Evolutionary conservation across 1,140 invertebrate genomes (phyloP).

Genomic region (Hylyphantes graminicola): DNA sequence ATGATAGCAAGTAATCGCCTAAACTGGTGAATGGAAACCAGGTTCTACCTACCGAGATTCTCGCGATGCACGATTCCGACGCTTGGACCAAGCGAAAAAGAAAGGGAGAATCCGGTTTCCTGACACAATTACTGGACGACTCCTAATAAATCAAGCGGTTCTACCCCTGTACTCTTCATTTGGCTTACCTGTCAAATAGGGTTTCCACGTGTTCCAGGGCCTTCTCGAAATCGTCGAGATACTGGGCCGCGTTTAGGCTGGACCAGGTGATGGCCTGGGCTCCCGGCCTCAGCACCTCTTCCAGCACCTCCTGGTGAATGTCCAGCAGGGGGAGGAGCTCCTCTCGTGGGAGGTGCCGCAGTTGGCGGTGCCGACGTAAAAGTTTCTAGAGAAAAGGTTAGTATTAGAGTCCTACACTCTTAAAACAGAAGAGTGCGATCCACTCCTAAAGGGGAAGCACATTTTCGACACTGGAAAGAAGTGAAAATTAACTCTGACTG

Average conservation of each 20-base stretch:
- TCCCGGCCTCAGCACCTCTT: slow-evolving; percentile 21
- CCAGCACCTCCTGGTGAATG: slow-evolving; percentile 22
- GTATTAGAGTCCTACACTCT: neutral
- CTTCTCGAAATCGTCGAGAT: slow-evolving; percentile 6
- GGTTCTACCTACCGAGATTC: too few relatives aligned
- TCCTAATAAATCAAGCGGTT: too few relatives aligned
- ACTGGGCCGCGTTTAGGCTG: slow-evolving; percentile 15
- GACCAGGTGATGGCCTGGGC: slow-evolving; percentile 35
- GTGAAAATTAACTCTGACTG: too few relatives aligned
- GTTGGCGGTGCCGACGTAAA: neutral
- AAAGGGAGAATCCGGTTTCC: too few relatives aligned
- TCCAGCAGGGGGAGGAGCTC: slow-evolving; percentile 37
- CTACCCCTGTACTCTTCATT: too few relatives aligned
- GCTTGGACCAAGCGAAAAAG: too few relatives aligned
- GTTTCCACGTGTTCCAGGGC: slow-evolving; percentile 13
- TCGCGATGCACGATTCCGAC: too few relatives aligned
- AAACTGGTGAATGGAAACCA: too few relatives aligned
- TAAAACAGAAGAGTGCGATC: neutral
- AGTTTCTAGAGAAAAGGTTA: slow-evolving; percentile 30
- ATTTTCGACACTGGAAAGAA: too few relatives aligned
- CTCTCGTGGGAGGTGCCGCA: slow-evolving; percentile 26
- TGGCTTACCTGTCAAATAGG: slow-evolving; percentile 31
- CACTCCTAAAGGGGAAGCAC: too few relatives aligned
- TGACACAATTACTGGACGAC: too few relatives aligned
- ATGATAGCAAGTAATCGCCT: too few relatives aligned